Evolutionary conservation across 1,140 invertebrate genomes (phyloP), one percentile per base, ranked within the genome.

Genomic region (Formica selysi): DNA sequence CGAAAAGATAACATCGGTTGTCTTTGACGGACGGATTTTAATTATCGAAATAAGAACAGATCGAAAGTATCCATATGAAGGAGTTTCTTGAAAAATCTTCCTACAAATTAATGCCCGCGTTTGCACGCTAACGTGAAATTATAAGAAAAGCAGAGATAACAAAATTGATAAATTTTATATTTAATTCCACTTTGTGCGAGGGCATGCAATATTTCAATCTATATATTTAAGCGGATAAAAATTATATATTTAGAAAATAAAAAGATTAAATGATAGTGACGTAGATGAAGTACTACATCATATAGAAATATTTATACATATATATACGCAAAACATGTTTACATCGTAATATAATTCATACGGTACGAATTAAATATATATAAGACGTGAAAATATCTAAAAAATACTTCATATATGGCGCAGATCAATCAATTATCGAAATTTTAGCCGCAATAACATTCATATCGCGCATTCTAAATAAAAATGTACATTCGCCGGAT

Each of bases 371-470:
- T 79, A 80, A 80, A 80, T 68, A 57, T 80, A 44, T 38, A 26
- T 16, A 57, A 32, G 41, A 59, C 22, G 0, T 70, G 10, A 71
- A 80, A 80, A 80, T 57, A 70, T 71, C 57, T 70, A 19, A 71
- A 51, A 79, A 71, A 81, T 71, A 32, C 6, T 51, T 51, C 7
- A 7, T 6, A n/a, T 10, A 41, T 4, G 13, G 1, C n/a, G 38
- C 26, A 36, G 61, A 71, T 81, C 54, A 54, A 89, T 19, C 88
- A 89, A 86, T 89, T 86, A 89, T 86, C 76, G 70, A 89, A 89
- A 86, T 85, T 88, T 65, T 44, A 59, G 80, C 41, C 48, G 83
- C 78, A 73, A 68, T 59, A 86, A 67, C 54, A 61, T 76, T 11
- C 68, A 85, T 61, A 65, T 73, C 65, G 41, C 44, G 29, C 65